Base-by-base conservation (phyloP, 2,888 invertebrate genomes). In the Ditylenchus weischeri region DNA sequence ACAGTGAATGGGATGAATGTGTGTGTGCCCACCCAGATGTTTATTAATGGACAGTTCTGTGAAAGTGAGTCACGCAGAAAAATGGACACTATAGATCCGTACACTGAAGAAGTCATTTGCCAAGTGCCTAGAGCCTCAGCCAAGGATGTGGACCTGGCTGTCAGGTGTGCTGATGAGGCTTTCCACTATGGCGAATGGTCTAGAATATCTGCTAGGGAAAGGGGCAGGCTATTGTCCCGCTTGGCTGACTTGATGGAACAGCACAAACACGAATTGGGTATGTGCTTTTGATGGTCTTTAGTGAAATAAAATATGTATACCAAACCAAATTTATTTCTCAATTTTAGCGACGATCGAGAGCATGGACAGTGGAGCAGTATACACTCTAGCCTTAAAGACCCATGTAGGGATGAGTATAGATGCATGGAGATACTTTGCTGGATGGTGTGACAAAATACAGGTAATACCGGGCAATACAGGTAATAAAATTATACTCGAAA, bases 371-470 rank as follows among this genome's bases (percentile, higher is more conserved):
- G 95, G 95, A 0, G 95, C 95, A 0, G 95, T 96, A 0, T 96
- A 95, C 85, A 95, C 95, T 0, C 85, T 96, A 59, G 95, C 95
- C 0, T 84, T 95, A 19, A 96, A 96, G 84, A 95, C 95, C 0
- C 95, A 95, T 85, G 87, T 96, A 7, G 95, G 95, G 65, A 95
- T 96, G 95, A 93, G 93, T 19, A 92, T 95, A 62, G 93, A 94
- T 82, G 92, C 92, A 0, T 94, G 93, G 91, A 87, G 91, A 50
- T 95, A 95, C 84, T 95, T 92, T 84, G 94, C 93, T 5, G 94
- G 82, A 21, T 94, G 94, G 92, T 90, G 91, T 80, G 95, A 95
- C 85, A 95, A 95, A 84, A 93, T 93, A 66, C 90, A 91, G 80
- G 86, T 85, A 43, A 29, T 5, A 29, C 29, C 29, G 5, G n/a